Percentiles rank a stretch among this genome's conserved stretches.
Conservation (phyloP, 2,797 vertebrate genomes). For the Malurus leucopterus region DNA sequence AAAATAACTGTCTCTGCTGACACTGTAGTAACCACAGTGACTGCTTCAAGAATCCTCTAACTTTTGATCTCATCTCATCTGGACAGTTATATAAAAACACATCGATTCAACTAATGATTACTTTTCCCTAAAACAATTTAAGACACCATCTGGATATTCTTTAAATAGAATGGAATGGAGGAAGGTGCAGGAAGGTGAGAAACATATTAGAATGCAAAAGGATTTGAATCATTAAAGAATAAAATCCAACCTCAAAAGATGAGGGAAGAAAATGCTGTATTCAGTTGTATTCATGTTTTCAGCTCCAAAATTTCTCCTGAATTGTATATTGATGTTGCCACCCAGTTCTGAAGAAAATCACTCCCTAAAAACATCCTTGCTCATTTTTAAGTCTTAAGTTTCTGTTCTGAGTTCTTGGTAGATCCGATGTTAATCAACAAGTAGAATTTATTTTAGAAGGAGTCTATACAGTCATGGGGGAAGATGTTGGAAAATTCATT, state of each 20-base stretch:
- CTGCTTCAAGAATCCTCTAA: not conserved
- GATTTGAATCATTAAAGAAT: not conserved
- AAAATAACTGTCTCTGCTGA: not conserved
- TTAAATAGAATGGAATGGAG: not conserved
- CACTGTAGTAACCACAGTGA: not conserved
- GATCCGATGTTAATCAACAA: not conserved
- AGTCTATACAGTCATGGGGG: not conserved
- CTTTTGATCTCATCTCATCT: not conserved
- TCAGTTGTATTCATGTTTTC: not conserved
- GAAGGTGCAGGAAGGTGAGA: not conserved
- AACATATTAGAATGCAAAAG: not conserved
- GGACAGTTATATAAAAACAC: not conserved
- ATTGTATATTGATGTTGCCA: not conserved
- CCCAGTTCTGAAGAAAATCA: not conserved
- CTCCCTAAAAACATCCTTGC: not conserved
- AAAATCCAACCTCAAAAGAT: not conserved
- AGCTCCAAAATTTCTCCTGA: not conserved
- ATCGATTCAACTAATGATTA: conserved; percentile 1
- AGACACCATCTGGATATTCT: not conserved
- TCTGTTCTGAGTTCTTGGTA: not conserved
- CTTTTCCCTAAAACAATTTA: not conserved
- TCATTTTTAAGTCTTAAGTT: not conserved
- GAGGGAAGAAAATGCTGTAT: not conserved
- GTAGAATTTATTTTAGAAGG: not conserved
- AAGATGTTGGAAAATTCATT: not conserved